Evolutionary conservation across 2,888 invertebrate genomes (phyloP), one percentile per base, ranked within the genome.

Genomic region (Pollenia amentaria): DNA sequence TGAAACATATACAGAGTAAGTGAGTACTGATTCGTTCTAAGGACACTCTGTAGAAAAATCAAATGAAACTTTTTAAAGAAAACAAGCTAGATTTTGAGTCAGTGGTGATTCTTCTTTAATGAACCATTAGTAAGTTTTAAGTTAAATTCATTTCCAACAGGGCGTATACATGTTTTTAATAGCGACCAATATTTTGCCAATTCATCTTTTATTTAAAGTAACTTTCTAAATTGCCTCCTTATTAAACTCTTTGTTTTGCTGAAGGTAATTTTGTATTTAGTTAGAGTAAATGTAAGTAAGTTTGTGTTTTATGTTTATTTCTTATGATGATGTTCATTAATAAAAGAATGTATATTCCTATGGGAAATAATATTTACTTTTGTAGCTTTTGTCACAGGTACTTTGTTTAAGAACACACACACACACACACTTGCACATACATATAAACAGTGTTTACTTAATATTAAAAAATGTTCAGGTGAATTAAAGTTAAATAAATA

Each of bases 401-500:
- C 11, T 42, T 40, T 75, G 62, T 57, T 40, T 65, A 60, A 46
- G n/a, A 44, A 57, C 29, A 29, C 14, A 44, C 29, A 29, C 12
- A 29, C 29, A 18, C 8, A 12, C 46, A 46, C 21, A 14, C 18
- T n/a, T n/a, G n/a, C 8, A 60, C 9, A 40, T 9, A 60, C 65
- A 18, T 21, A 4, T 40, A 18, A 51, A 21, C 18, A 44, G 38
- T 53, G 38, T 55, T 11, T 60, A 42, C 44, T 51, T 62, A 78
- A 79, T 78, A 69, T 55, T 48, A 42, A 75, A 29, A 76, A 70
- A 78, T 82, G 48, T 78, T 67, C 69, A 75, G 78, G 67, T 72
- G 55, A 72, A 72, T 79, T 80, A 46, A 81, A 81, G 65, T 78
- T 55, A 64, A 82, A 75, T 64, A 79, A 75, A 75, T 42, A 85